Conservation (phyloP, 2,888 invertebrate species). For the Nephrocerus scutellatus region DNA sequence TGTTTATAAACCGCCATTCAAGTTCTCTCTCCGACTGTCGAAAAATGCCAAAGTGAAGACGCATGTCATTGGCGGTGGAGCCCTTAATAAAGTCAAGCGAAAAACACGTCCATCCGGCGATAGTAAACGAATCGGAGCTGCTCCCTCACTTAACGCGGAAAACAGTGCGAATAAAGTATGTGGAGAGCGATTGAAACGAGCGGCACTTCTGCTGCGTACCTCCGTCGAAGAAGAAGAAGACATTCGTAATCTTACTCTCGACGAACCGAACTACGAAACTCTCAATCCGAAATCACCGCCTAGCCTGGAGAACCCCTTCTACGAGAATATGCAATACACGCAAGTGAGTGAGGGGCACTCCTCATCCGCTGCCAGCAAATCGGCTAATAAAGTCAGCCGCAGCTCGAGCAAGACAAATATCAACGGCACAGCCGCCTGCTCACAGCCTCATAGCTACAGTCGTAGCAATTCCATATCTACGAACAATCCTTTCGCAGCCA, state of each 20-base stretch:
- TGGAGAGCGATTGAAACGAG: slow-evolving; percentile 36
- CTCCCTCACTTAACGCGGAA: slow-evolving; percentile 18
- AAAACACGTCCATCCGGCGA: slow-evolving; percentile 23
- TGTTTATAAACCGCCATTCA: slow-evolving; percentile 81
- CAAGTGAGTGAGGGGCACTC: slow-evolving; percentile 16
- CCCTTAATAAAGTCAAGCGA: slow-evolving; percentile 34
- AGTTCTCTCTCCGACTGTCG: slow-evolving; percentile 70
- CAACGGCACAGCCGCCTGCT: slow-evolving; percentile 11
- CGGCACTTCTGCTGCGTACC: slow-evolving; percentile 39
- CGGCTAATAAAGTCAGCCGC: slow-evolving; percentile 32
- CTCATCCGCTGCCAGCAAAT: too few relatives aligned
- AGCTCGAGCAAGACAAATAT: slow-evolving; percentile 36
- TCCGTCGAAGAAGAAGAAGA: slow-evolving; percentile 38
- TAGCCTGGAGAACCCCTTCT: slow-evolving; percentile 28
- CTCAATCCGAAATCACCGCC: slow-evolving; percentile 34
- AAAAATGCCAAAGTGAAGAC: slow-evolving; percentile 47
- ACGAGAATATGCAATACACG: slow-evolving; percentile 29
- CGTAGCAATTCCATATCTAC: slow-evolving; percentile 42
- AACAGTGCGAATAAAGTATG: slow-evolving; percentile 16
- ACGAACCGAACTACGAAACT: slow-evolving; percentile 47
- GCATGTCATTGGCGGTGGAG: slow-evolving; percentile 40
- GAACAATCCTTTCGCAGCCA: slow-evolving; percentile 35
- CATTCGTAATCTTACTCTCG: slow-evolving; percentile 39
- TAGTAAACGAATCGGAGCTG: slow-evolving; percentile 27
- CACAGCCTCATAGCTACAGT: slow-evolving; percentile 33